A percentile compares a stretch with the other conserved stretches of the same genome.
Conservation (phyloP, 2,797 vertebrate species). For the Periophthalmus magnuspinnatus region DNA sequence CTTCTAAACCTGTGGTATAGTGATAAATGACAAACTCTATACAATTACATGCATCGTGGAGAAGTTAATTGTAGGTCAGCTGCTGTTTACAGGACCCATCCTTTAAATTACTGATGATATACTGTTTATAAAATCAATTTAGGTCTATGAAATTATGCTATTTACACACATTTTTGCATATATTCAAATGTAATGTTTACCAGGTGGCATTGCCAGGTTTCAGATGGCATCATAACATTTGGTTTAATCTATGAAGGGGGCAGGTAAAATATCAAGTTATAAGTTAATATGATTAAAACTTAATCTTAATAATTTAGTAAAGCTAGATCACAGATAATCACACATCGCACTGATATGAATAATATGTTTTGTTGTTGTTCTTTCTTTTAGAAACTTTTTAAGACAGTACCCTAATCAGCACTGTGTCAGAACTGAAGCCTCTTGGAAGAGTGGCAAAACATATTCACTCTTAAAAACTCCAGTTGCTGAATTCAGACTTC, state of each 20-base stretch:
- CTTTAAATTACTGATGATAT: conserved; percentile 5
- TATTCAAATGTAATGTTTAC: neutral
- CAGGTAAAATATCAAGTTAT: too few species aligned
- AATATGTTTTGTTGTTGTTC: too few species aligned
- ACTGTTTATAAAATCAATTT: neutral
- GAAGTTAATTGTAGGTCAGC: conserved; percentile 7
- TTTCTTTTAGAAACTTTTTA: too few species aligned
- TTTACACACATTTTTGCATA: neutral
- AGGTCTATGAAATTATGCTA: neutral
- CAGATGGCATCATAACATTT: neutral
- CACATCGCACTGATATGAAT: too few species aligned
- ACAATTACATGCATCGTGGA: conserved; percentile 7
- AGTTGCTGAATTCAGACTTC: too few species aligned
- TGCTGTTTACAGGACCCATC: neutral
- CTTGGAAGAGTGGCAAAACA: too few species aligned
- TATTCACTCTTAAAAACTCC: too few species aligned
- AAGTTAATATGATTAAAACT: too few species aligned
- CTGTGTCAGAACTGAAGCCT: too few species aligned
- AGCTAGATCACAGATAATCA: too few species aligned
- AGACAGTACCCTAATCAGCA: too few species aligned
- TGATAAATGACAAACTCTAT: conserved; percentile 6
- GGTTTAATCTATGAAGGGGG: neutral
- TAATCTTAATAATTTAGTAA: too few species aligned
- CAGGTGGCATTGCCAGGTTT: neutral
- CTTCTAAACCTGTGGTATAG: neutral